These are phyloP conservation scores for Pollachius pollachius DNA, from an alignment of 2,113 vertebrate genomes.

Conservation along the genomic window DNA sequence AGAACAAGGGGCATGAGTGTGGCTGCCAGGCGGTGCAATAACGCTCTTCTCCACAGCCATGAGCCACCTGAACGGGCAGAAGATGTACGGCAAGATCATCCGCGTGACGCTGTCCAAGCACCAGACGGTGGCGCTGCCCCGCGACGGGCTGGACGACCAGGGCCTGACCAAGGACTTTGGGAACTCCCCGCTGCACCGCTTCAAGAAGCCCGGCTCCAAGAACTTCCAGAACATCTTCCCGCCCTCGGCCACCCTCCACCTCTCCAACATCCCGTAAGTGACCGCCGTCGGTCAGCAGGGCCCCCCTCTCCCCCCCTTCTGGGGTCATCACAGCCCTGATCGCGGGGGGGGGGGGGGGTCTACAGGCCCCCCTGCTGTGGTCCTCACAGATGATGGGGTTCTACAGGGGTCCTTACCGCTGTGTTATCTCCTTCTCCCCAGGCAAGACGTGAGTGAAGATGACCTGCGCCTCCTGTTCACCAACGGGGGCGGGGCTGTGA, in stretches of 20 bases:
- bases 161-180: constrained; percentile 96
- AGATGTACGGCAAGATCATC: constrained; percentile 98
- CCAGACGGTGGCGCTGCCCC: constrained; percentile 93
- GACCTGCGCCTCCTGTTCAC: constrained; percentile 91
- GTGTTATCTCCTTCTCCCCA: constrained; percentile 53
- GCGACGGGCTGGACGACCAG: constrained; percentile 95
- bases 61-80: constrained; percentile 97
- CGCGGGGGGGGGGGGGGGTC: too few species aligned
- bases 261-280: constrained; percentile 96
- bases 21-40: too few species aligned
- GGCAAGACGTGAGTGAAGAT: constrained; percentile 91
- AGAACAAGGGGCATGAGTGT: too few species aligned
- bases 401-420: too few species aligned
- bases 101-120: constrained; percentile 95
- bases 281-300: not conserved
- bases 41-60: constrained; percentile 75
- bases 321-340: too few species aligned
- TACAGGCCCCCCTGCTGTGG: too few species aligned
- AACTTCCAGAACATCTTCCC: constrained; percentile 98
- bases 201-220: constrained; percentile 96
- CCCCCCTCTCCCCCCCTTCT: too few species aligned
- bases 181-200: constrained; percentile 95
- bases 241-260: constrained; percentile 92
- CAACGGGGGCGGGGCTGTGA: constrained; percentile 94
- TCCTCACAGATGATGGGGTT: too few species aligned